phyloP scores from a whole-genome alignment of 2,888 invertebrate genomes.

The Creontiades dilutus region DNA sequence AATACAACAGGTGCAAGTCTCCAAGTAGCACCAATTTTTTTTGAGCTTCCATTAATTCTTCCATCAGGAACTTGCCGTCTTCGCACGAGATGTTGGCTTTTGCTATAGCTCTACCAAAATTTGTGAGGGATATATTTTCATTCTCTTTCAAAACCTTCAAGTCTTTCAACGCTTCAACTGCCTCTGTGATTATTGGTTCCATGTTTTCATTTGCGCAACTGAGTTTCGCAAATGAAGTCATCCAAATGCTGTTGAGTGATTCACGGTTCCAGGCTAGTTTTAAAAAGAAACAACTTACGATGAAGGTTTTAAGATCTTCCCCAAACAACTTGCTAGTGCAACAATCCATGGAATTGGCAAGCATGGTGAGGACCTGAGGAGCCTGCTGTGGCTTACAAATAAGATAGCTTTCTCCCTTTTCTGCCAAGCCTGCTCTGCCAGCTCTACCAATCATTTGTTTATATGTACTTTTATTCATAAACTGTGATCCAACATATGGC shows the following conservation, averaged over 20 bases:
- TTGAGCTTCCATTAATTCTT: conserved; percentile 87
- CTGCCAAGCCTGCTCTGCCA: conserved; percentile 90
- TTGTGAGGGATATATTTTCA: conserved; percentile 73
- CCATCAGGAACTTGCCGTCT: conserved; percentile 85
- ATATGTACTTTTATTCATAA: conserved; percentile 88
- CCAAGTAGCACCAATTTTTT: conserved; percentile 88
- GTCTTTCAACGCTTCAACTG: conserved; percentile 77
- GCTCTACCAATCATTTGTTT: conserved; percentile 98
- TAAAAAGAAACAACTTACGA: conserved; percentile 86
- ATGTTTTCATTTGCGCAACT: conserved; percentile 78
- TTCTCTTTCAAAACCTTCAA: conserved; percentile 71
- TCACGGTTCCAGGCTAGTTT: conserved; percentile 81
- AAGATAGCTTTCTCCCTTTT: conserved; percentile 66
- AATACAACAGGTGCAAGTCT: conserved; percentile 91
- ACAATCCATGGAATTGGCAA: conserved; percentile 85
- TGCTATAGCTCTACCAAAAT: conserved; percentile 88
- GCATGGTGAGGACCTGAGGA: conserved; percentile 80
- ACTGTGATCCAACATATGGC: conserved; percentile 88
- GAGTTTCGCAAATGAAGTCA: conserved; percentile 78
- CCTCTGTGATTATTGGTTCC: conserved; percentile 79
- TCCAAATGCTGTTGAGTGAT: conserved; percentile 76
- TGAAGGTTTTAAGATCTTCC: conserved; percentile 80
- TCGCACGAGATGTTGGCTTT: conserved; percentile 91
- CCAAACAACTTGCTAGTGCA: conserved; percentile 82
- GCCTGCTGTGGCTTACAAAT: conserved; percentile 52